A percentile compares a stretch with the other conserved stretches of the same genome.
Evolutionary conservation across 1,140 invertebrate species (phyloP).

Genomic region (Heliconius himera): DNA sequence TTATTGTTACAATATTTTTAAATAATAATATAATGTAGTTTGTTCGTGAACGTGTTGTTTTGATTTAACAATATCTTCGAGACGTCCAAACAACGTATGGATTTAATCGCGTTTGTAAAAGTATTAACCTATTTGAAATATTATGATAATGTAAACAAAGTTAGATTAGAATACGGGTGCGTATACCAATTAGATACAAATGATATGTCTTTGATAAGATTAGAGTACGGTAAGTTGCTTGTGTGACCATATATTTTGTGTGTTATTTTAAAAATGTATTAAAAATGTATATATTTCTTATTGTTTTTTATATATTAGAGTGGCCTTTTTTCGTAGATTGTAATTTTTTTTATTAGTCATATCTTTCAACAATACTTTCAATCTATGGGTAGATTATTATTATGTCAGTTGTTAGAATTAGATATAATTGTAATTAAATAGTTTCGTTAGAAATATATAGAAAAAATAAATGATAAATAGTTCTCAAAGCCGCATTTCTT

Average conservation of each 20-base stretch:
- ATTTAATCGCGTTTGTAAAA: constrained; percentile 36
- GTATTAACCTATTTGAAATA: constrained; percentile 54
- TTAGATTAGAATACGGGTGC: constrained; percentile 57
- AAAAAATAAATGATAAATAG: too few relatives aligned
- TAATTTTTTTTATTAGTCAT: too few relatives aligned
- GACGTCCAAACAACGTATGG: constrained; percentile 18
- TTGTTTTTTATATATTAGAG: too few relatives aligned
- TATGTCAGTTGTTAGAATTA: too few relatives aligned
- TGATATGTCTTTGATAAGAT: constrained; percentile 52
- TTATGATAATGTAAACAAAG: constrained; percentile 54
- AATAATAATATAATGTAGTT: background rate
- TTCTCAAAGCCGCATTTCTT: background rate
- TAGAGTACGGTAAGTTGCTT: background rate
- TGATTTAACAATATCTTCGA: constrained; percentile 5
- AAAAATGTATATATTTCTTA: too few relatives aligned
- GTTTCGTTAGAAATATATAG: too few relatives aligned
- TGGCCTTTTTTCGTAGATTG: too few relatives aligned
- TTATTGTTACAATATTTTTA: background rate
- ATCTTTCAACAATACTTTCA: too few relatives aligned
- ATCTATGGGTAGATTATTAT: background rate
- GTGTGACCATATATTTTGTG: background rate
- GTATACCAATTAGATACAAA: constrained; percentile 61
- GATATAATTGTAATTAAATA: too few relatives aligned
- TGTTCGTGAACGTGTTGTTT: background rate
- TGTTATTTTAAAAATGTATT: background rate